phyloP scores from a whole-genome alignment of 2,797 vertebrate genomes.

The Saguinus oedipus region DNA sequence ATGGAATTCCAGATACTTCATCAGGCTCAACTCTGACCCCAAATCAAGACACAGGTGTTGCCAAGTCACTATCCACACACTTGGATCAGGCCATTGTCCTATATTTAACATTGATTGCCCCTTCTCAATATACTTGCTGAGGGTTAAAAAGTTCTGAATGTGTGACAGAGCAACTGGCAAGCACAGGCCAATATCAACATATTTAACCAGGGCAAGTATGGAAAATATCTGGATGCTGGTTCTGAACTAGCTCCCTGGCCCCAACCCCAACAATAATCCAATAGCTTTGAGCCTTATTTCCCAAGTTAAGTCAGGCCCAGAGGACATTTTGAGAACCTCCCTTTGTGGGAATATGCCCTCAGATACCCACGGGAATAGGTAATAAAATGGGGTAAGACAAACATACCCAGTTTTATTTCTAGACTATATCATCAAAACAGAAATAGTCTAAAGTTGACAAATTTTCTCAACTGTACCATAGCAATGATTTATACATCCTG shows the following conservation, averaged over 20 bases:
- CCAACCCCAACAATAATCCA: not conserved
- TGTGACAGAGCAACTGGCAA: not conserved
- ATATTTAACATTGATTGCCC: not conserved
- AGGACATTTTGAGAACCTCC: conserved; percentile 37
- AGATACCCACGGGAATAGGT: conserved; percentile 54
- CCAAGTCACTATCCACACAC: not conserved
- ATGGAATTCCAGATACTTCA: conserved; percentile 40
- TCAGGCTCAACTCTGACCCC: not conserved
- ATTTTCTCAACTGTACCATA: conserved; percentile 50
- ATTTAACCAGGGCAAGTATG: not conserved
- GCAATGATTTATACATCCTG: conserved; percentile 57
- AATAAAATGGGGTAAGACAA: conserved; percentile 68
- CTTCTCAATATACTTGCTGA: not conserved
- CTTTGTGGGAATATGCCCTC: conserved; percentile 68
- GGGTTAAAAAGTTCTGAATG: not conserved
- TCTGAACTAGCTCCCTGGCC: not conserved
- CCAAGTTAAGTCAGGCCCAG: conserved; percentile 30
- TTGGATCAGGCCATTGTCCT: not conserved
- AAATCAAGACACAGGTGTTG: not conserved
- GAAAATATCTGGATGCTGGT: not conserved
- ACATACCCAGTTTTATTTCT: conserved; percentile 71
- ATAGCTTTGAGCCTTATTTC: conserved; percentile 34
- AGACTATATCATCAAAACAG: conserved; percentile 54
- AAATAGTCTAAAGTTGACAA: conserved; percentile 63
- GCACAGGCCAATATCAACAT: not conserved